A percentile compares a stretch with the other conserved stretches of the same genome.
phyloP scores from a whole-genome alignment of 2,797 vertebrate species.

The Australoheros facetus region DNA sequence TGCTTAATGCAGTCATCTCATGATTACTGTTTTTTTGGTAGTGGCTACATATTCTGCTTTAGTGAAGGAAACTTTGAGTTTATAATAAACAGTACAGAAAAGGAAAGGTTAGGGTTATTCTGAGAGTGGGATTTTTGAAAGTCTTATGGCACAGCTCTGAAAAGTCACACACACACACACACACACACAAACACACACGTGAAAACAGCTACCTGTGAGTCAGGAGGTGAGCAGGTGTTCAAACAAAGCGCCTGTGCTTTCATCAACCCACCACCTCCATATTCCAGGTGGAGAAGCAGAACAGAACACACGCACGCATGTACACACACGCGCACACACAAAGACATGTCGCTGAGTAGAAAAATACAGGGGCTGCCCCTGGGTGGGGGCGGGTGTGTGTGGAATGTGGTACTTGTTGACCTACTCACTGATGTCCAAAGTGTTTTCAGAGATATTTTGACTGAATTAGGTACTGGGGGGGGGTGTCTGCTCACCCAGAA shows the following conservation, averaged over 20 bases:
- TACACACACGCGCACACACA: slow-evolving; percentile 28
- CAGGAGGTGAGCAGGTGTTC: slow-evolving; percentile 81
- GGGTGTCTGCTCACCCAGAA: slow-evolving; percentile 90
- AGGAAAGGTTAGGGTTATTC: neutral
- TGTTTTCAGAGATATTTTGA: neutral
- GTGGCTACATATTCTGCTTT: no score
- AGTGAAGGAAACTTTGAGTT: no score
- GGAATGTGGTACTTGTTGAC: neutral
- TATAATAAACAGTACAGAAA: no score
- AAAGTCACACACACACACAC: slow-evolving; percentile 1
- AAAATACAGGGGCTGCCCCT: slow-evolving; percentile 30
- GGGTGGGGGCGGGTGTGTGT: neutral
- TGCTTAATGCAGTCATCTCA: no score
- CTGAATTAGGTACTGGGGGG: no score
- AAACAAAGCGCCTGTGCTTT: slow-evolving; percentile 78
- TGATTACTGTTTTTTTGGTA: no score
- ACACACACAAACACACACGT: slow-evolving; percentile 20
- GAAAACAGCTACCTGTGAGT: slow-evolving; percentile 50
- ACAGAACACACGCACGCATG: neutral
- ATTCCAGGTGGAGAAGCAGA: slow-evolving; percentile 63
- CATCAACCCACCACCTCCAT: slow-evolving; percentile 67
- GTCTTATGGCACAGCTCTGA: neutral
- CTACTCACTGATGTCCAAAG: neutral
- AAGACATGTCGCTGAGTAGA: slow-evolving; percentile 23
- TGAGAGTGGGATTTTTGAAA: slow-evolving; percentile 4